phyloP scores from a whole-genome alignment of 2,113 vertebrate genomes.

The Forbesichthys agassizii region DNA sequence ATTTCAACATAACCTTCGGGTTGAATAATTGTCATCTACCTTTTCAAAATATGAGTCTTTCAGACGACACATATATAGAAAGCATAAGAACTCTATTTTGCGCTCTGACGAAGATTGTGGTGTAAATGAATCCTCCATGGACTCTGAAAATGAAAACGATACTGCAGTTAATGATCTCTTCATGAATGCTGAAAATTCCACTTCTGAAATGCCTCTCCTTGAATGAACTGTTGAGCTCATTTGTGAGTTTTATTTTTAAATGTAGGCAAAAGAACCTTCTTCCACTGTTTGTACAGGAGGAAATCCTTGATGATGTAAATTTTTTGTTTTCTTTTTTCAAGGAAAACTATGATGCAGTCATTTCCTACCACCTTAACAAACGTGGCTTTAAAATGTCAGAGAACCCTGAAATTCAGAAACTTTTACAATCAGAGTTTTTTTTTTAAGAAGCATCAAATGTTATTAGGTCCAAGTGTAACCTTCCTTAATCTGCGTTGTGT shows the following conservation, averaged over 20 bases:
- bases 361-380: slow-evolving; percentile 11
- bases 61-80: too few relatives aligned
- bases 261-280: slow-evolving; percentile 22
- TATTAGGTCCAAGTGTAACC: neutral
- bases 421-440: slow-evolving; percentile 3
- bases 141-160: neutral
- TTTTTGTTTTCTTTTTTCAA: slow-evolving; percentile 20
- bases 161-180: neutral
- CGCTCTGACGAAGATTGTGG: too few relatives aligned
- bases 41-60: neutral
- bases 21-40: neutral
- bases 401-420: slow-evolving; percentile 1
- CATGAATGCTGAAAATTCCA: neutral
- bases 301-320: slow-evolving; percentile 22
- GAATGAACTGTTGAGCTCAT: slow-evolving; percentile 7
- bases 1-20: too few relatives aligned
- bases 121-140: neutral
- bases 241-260: slow-evolving; percentile 22
- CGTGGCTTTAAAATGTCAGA: neutral
- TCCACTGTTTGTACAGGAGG: slow-evolving; percentile 24
- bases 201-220: slow-evolving; percentile 3
- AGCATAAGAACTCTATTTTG: too few relatives aligned
- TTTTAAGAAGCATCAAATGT: neutral
- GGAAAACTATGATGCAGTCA: slow-evolving; percentile 28
- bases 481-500: too few relatives aligned